Evolutionary conservation across 2,113 vertebrate genomes (phyloP).

Genomic region (Macroglossus sobrinus): DNA sequence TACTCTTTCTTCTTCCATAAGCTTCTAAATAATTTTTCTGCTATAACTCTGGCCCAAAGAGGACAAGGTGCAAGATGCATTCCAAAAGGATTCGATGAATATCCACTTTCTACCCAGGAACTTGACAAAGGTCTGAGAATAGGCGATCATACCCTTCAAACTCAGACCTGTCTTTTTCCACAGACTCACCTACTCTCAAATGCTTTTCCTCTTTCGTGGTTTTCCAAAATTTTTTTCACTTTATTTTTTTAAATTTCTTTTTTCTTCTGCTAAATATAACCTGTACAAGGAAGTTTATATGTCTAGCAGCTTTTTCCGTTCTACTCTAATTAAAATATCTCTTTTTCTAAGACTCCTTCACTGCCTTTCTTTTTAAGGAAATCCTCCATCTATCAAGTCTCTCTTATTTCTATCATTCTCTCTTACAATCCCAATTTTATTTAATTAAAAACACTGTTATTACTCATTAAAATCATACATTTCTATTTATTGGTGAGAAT

Average conservation of each 20-base stretch:
- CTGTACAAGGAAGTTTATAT: neutral
- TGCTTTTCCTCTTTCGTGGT: neutral
- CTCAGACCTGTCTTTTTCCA: neutral
- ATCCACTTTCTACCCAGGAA: neutral
- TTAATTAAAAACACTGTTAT: neutral
- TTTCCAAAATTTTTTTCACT: neutral
- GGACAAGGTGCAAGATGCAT: neutral
- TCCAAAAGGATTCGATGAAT: neutral
- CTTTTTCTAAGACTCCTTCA: neutral
- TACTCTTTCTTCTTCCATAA: neutral
- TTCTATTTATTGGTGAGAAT: neutral
- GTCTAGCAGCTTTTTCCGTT: neutral
- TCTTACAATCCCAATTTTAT: neutral
- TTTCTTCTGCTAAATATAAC: neutral
- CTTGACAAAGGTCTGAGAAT: neutral
- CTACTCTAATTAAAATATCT: neutral
- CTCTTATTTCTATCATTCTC: neutral
- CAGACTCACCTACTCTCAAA: neutral
- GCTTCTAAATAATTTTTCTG: neutral
- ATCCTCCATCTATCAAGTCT: neutral
- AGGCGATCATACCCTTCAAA: neutral
- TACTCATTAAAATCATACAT: neutral
- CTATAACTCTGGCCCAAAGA: accelerated
- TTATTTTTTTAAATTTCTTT: neutral
- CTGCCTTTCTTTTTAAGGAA: neutral